Evolutionary conservation across 2,113 vertebrate species (phyloP).

Genomic region (Polypterus senegalus): DNA sequence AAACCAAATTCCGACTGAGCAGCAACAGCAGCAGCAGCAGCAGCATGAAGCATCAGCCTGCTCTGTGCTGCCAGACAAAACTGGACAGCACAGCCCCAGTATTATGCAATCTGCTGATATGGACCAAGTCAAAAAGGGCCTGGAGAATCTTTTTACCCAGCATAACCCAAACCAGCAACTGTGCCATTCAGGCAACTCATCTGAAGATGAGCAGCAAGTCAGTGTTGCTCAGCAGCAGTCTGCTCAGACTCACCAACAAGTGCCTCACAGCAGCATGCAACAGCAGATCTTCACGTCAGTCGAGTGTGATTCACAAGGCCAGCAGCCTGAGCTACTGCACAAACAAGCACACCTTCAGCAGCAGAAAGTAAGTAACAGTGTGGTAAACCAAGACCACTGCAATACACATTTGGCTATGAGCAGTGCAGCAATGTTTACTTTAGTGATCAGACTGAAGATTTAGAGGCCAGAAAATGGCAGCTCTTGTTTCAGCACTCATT

Average conservation of each 20-base stretch:
- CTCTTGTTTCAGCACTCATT: too few relatives aligned
- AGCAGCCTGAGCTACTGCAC: constrained; percentile 14
- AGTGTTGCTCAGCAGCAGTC: constrained; percentile 59
- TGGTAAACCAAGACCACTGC: too few relatives aligned
- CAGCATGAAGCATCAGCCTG: constrained; percentile 24
- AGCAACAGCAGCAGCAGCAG: constrained; percentile 24
- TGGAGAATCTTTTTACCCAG: constrained; percentile 57
- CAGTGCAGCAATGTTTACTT: too few relatives aligned
- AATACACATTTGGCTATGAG: too few relatives aligned
- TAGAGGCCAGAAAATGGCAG: too few relatives aligned
- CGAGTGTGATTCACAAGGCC: constrained; percentile 23
- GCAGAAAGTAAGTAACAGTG: too few relatives aligned
- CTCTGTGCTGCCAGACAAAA: constrained; percentile 15
- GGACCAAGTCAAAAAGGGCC: constrained; percentile 59
- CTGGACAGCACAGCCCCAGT: constrained; percentile 50
- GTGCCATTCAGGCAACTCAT: constrained; percentile 44
- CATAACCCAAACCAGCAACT: constrained; percentile 50
- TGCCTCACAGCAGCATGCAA: constrained; percentile 36
- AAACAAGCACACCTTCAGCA: constrained; percentile 6
- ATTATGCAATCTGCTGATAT: constrained; percentile 53
- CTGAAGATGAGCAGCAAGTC: constrained; percentile 49
- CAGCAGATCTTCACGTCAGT: constrained; percentile 33
- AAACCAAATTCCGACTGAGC: constrained; percentile 42
- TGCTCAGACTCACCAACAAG: constrained; percentile 39
- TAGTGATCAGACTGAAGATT: too few relatives aligned